Base-by-base conservation (phyloP, 2,888 invertebrate genomes). In the Apamea crenata region DNA sequence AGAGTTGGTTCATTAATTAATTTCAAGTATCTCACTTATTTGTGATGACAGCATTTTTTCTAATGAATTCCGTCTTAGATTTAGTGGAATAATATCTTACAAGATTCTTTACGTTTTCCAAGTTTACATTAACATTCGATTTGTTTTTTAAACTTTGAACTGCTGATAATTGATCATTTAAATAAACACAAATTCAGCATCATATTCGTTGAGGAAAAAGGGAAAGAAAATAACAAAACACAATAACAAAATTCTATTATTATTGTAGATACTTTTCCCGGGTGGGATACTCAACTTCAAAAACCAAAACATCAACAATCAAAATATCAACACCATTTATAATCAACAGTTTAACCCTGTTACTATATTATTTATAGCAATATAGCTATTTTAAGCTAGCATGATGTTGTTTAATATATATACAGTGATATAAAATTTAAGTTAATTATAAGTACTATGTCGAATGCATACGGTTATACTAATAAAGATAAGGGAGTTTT, bases 1-100 rank as follows among this genome's bases (percentile, higher is more conserved):
- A 78, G 53, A 83, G 70, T 68, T 80, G 67, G 16, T 47, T 65
- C 29, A 71, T 65, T 78, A 63, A 69, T 50, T 75, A 66, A 82
- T 50, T 50, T 50, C 36, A 77, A 82, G 73, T 77, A 79, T 77
- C 36, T 77, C 14, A 77, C 7, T 82, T 73, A 83, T 77, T 76
- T 77, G 67, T 75, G 68, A 32, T 56, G 36, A 70, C 61, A 69
- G 53, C 56, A 66, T 81, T 82, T 1, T 76, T 40, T 80, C n/a
- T 65, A 66, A 81, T 81, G 5, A 36, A 74, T 74, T 53, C 36
- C n/a, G 2, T 79, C 61, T 36, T 65, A 65, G 21, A 32, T 70
- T 70, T 25, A 21, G 18, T 63, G 53, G 4, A 32, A 21, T 32
- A 32, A 21, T 32, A 50, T 50, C 6, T 69, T 40, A n/a, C 16